Evolutionary conservation across 2,797 vertebrate genomes (phyloP).

Genomic region (Threskiornis aethiopicus): DNA sequence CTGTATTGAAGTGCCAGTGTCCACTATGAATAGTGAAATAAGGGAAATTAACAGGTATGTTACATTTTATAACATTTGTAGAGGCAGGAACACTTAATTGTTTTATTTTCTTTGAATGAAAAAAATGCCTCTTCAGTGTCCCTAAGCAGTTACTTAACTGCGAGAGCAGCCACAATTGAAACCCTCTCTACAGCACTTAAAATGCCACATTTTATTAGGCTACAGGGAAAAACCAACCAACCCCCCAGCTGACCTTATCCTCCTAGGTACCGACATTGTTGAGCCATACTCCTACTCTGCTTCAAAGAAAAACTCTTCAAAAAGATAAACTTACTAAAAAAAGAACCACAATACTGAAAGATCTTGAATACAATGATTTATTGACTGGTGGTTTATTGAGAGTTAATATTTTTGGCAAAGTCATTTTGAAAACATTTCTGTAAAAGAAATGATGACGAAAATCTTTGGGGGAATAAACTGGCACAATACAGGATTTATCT

Average conservation of each 20-base stretch:
- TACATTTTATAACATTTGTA: not conserved
- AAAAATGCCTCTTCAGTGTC: not conserved
- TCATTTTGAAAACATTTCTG: conserved; percentile 18
- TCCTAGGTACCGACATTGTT: not conserved
- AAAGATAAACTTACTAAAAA: not conserved
- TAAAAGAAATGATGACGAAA: not conserved
- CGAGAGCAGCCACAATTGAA: not conserved
- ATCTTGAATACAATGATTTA: not conserved
- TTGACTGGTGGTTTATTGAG: not conserved
- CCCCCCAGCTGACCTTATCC: not conserved
- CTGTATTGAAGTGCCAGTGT: not conserved
- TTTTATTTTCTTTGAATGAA: conserved; percentile 1
- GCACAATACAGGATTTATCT: not conserved
- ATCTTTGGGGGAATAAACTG: not conserved
- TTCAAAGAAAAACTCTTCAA: not conserved
- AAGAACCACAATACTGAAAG: not conserved
- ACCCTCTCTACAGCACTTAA: conserved; percentile 10
- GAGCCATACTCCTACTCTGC: not conserved
- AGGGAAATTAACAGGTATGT: not conserved
- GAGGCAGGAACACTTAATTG: not conserved
- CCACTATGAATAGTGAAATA: not conserved
- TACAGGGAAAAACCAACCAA: not conserved
- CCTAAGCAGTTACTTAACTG: not conserved
- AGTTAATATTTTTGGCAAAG: not conserved
- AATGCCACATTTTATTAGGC: conserved; percentile 45